Conservation (phyloP, 2,113 vertebrate genomes). For the Chrysemys picta region DNA sequence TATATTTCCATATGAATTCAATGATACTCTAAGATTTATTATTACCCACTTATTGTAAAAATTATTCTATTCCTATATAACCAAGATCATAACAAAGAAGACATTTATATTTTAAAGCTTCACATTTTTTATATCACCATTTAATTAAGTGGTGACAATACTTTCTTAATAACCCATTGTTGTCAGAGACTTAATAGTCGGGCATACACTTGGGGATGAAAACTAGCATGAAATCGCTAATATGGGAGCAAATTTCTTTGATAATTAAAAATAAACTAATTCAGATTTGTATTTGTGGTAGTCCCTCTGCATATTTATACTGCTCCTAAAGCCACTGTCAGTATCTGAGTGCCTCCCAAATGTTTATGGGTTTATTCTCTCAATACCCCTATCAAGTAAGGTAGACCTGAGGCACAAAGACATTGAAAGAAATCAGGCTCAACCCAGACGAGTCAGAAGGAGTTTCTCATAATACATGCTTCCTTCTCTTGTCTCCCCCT, state of each 20-base stretch:
- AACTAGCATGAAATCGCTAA: not conserved
- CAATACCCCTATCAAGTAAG: not conserved
- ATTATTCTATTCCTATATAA: not conserved
- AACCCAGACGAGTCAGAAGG: constrained; percentile 17
- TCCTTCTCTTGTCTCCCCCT: not conserved
- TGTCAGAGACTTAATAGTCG: not conserved
- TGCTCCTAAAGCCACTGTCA: not conserved
- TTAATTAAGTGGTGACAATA: not conserved
- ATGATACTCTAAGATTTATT: constrained; percentile 9
- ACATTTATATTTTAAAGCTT: not conserved
- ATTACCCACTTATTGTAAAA: not conserved
- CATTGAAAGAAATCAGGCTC: constrained; percentile 33
- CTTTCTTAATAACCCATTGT: not conserved
- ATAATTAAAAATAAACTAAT: not conserved
- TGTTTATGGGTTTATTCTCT: not conserved
- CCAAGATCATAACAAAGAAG: not conserved
- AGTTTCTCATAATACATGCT: not conserved
- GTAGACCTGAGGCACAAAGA: not conserved
- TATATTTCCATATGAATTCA: constrained; percentile 22
- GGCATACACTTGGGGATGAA: not conserved
- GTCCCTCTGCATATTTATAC: not conserved
- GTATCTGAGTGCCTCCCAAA: not conserved
- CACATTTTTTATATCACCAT: not conserved
- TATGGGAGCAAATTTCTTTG: not conserved
- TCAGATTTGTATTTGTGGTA: not conserved